Evolutionary conservation across 2,888 invertebrate genomes (phyloP), one percentile per base, ranked within the genome.

Genomic region (Mechanitis mazaeus): DNA sequence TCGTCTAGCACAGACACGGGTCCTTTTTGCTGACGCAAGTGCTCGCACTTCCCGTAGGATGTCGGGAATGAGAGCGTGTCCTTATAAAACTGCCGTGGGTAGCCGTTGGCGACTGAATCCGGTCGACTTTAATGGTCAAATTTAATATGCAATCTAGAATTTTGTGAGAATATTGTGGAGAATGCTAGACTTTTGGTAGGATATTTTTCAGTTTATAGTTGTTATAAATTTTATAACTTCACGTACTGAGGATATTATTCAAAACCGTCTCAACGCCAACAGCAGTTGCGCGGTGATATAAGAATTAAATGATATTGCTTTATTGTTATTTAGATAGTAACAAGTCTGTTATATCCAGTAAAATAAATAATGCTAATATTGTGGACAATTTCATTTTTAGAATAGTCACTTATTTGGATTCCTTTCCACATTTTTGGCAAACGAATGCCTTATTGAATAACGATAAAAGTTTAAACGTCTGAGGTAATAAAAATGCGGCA

Each of bases 11-110:
- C 71, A 72, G 74, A 76, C 80, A 83, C 82, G 83, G 87, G 84
- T 84, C 84, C 80, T 83, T 73, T 71, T 69, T 75, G 74, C 79
- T 84, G 86, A 87, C 86, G 84, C 84, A 87, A 88, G 85, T 84
- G 78, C 76, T 71, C 79, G 72, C 78, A 77, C 83, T 82, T 88
- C 84, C 87, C 81, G 83, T 88, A 87, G 89, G 89, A 90, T 88
- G 89, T 87, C 80, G 82, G 78, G 86, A 89, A 86, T 89, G 85
- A 87, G 88, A 83, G 79, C 87, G 85, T 89, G 89, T 87, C 87
- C 87, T 87, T 84, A 84, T 88, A 86, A 86, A 82, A 83, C 79
- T 77, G 77, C 66, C 69, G 69, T 68, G 68, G 67, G 68, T 69
- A 65, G 69, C 66, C 66, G 64, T 61, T 61, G 61, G 64, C 60